Evolutionary conservation across 1,140 invertebrate species (phyloP).

Genomic region (Cepaea nemoralis): DNA sequence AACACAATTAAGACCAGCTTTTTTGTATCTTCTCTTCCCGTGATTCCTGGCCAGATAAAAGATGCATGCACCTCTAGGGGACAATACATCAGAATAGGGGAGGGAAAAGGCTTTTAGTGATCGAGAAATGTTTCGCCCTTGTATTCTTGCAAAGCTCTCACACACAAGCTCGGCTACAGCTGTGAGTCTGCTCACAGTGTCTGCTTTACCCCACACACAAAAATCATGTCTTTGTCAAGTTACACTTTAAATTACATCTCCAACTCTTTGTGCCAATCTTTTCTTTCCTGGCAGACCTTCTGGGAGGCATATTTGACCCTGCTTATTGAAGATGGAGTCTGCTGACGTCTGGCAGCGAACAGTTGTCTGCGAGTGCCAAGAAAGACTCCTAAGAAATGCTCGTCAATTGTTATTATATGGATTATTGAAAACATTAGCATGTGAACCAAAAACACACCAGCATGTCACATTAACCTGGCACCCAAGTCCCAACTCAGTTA

Average conservation of each 20-base stretch:
- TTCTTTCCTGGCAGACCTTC: not conserved
- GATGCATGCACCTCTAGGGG: constrained; percentile 16
- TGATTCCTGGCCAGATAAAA: constrained; percentile 26
- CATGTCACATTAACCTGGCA: constrained; percentile 19
- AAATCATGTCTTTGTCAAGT: constrained; percentile 26
- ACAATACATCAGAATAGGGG: constrained; percentile 12
- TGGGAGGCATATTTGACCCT: not conserved
- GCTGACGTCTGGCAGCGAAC: not conserved
- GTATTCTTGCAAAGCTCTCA: not conserved
- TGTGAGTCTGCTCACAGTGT: not conserved
- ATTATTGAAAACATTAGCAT: not conserved
- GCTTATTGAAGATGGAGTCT: not conserved
- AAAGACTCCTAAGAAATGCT: not conserved
- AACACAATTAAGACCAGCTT: constrained; percentile 16
- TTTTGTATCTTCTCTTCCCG: constrained; percentile 8
- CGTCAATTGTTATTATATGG: not conserved
- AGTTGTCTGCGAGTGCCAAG: not conserved
- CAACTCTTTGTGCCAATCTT: constrained; percentile 8
- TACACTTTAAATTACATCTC: constrained; percentile 26
- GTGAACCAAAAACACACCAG: not conserved
- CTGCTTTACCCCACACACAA: not conserved
- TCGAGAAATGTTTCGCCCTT: constrained; percentile 11
- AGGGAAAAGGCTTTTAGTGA: constrained; percentile 22
- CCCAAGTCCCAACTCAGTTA: not conserved
- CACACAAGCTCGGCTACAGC: not conserved